Evolutionary conservation across 2,113 vertebrate species (phyloP), one percentile per base, ranked within the genome.

Genomic region (Megaptera novaeangliae): DNA sequence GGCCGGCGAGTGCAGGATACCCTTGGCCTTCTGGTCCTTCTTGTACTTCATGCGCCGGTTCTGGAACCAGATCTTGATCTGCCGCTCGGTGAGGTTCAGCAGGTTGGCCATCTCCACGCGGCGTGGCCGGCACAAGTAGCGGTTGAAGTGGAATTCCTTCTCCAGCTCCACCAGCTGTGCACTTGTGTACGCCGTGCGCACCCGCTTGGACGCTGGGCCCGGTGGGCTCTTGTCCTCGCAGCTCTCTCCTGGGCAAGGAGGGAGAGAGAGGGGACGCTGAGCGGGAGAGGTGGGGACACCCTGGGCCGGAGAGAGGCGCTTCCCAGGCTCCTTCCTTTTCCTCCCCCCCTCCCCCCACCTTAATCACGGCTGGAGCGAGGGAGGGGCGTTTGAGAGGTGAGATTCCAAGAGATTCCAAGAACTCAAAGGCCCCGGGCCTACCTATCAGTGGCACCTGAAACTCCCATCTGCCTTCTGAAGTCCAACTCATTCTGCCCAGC

Each of bases 21-120:
- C 99, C 98, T 99, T 99, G 96, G 99, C 99, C 99, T 99, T 99
- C 99, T 99, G 99, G 98, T 99, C 99, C 98, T 99, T 99, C 98
- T 99, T 99, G 99, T 99, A 99, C 98, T 99, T 99, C 99, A 99
- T 99, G 98, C 99, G 99, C 96, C 99, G 98, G 99, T 99, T 99
- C 98, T 99, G 99, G 99, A 99, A 99, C 99, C 99, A 99, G 98
- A 99, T 99, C 99, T 99, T 99, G 98, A 99, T 99, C 98, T 99
- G 99, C 71, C 99, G 99, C 98, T 99, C 99, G 34, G 99, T 99
- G 97, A 99, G 99, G 98, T 99, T 99, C 95, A 99, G 99, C 91
- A 99, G 98, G 98, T 99, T 99, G 83, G 99, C 99, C 99, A 99
- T 99, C 93, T 99, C 99, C 98, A 99, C 99, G 89, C 99, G 98